Conservation (phyloP, 2,113 vertebrate species). For the Gorsachius goisagi region DNA sequence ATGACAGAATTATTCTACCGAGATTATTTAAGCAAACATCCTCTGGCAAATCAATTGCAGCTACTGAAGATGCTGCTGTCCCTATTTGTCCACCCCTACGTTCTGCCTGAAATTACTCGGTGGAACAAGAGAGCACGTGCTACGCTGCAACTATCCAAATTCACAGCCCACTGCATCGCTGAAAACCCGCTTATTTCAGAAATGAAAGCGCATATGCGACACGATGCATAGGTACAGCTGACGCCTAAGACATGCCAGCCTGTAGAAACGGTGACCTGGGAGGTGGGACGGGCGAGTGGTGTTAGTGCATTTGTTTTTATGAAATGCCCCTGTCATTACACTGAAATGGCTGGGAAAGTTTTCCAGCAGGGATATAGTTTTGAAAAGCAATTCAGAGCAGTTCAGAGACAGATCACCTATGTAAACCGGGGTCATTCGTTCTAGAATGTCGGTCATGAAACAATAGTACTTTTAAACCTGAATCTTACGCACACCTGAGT, state of each 20-base stretch:
- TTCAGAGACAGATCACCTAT: not conserved
- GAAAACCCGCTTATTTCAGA: not conserved
- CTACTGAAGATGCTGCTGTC: not conserved
- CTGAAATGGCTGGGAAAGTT: not conserved
- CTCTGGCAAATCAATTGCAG: not conserved
- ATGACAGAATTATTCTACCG: not conserved
- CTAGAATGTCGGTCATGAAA: not conserved
- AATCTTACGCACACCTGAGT: not conserved
- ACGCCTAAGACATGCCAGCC: not conserved
- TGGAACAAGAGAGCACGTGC: not conserved
- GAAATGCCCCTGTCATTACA: not conserved
- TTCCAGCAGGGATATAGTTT: not conserved
- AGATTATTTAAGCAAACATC: not conserved
- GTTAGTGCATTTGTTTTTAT: not conserved
- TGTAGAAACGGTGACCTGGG: not conserved
- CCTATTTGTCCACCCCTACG: not conserved
- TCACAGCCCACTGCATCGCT: not conserved
- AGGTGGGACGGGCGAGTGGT: not conserved
- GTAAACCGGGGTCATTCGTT: not conserved
- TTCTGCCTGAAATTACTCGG: not conserved
- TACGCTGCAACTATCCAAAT: not conserved
- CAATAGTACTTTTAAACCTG: not conserved
- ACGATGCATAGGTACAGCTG: not conserved
- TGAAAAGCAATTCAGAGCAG: not conserved
- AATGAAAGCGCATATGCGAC: not conserved